Conservation (phyloP, 2,113 vertebrate species). For the Lepus americanus region DNA sequence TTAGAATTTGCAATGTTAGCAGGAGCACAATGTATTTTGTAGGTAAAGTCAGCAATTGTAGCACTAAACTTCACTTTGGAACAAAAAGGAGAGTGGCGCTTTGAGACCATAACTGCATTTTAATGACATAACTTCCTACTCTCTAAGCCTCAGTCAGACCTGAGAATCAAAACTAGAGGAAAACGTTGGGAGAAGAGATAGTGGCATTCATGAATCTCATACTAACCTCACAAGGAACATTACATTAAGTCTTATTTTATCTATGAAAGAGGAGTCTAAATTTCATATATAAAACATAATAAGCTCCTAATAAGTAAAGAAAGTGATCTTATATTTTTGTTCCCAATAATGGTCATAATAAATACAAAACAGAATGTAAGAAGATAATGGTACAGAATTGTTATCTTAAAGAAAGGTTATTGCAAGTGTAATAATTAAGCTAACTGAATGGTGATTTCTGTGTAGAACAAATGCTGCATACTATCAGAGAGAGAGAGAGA, state of each 20-base stretch:
- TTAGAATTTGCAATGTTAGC: conserved; percentile 77
- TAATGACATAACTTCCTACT: conserved; percentile 71
- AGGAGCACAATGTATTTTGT: conserved; percentile 65
- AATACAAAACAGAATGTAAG: neutral
- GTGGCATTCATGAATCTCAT: conserved; percentile 34
- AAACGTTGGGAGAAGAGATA: conserved; percentile 48
- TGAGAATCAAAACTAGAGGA: conserved; percentile 63
- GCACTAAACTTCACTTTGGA: conserved; percentile 59
- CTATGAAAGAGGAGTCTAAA: neutral
- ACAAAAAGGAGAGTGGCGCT: conserved; percentile 48
- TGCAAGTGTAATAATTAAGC: neutral
- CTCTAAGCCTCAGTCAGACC: conserved; percentile 72
- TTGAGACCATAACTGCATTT: conserved; percentile 74
- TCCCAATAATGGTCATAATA: neutral
- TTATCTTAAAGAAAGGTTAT: conserved; percentile 31
- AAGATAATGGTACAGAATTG: neutral
- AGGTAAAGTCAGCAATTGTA: conserved; percentile 81
- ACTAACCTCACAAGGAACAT: conserved; percentile 15
- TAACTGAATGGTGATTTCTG: conserved; percentile 6
- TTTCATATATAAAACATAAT: neutral
- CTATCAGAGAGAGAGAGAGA: neutral
- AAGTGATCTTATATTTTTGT: neutral
- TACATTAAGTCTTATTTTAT: conserved; percentile 10
- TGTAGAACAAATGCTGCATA: neutral
- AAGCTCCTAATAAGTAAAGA: neutral